Conservation (phyloP, 2,888 invertebrate species). For the Volucella bombylans region DNA sequence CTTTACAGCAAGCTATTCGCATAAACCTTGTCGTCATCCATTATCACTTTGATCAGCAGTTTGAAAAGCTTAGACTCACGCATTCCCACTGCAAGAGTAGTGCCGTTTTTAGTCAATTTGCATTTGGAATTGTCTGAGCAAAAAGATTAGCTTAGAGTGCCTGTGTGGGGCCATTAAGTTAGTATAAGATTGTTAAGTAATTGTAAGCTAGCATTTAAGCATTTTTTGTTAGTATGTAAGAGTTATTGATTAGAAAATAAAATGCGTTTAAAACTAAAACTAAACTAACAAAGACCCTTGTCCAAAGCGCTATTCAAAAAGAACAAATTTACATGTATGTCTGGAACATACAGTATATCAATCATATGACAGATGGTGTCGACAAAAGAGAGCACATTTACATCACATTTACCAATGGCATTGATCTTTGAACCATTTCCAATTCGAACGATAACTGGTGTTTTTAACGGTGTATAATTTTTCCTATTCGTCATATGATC, state of each 20-base stretch:
- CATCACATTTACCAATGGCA: conserved; percentile 34
- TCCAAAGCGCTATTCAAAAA: conserved; percentile 15
- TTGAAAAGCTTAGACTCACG: conserved; percentile 18
- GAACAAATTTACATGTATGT: conserved; percentile 19
- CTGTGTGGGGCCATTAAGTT: too few relatives aligned
- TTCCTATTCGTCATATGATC: conserved; percentile 52
- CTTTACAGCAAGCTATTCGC: conserved; percentile 20
- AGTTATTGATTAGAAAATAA: too few relatives aligned
- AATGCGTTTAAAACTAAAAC: too few relatives aligned
- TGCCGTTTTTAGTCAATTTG: conserved; percentile 17
- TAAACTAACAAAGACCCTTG: too few relatives aligned
- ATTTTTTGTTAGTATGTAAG: too few relatives aligned
- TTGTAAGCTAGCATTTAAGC: too few relatives aligned
- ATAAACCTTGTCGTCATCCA: not conserved
- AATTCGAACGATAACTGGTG: conserved; percentile 24
- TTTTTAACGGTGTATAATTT: conserved; percentile 5
- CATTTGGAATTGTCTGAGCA: conserved; percentile 31
- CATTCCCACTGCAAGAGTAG: conserved; percentile 32
- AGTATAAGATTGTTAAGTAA: too few relatives aligned
- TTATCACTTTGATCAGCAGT: conserved; percentile 12
- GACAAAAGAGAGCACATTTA: conserved; percentile 47
- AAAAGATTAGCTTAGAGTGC: too few relatives aligned
- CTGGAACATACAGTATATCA: conserved; percentile 28
- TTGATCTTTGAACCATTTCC: conserved; percentile 38
- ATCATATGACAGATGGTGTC: conserved; percentile 12